Percentiles rank a stretch among this genome's conserved stretches.
Evolutionary conservation across 2,888 invertebrate species (phyloP).

Genomic region (Lordiphosa andalusiaca): DNA sequence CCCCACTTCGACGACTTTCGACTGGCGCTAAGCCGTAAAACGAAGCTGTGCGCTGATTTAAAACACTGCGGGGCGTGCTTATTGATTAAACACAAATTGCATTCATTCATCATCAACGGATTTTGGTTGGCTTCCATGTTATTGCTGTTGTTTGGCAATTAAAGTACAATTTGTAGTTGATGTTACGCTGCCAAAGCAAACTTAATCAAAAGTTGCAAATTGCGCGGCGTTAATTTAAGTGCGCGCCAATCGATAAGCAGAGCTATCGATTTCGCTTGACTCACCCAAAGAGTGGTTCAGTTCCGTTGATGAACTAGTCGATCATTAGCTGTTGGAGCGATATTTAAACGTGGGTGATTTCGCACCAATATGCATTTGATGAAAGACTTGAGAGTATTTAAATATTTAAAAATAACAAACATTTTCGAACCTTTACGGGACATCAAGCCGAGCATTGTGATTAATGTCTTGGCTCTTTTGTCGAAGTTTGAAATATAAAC

Average conservation of each 20-base stretch:
- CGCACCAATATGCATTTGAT: no score
- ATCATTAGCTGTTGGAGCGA: no score
- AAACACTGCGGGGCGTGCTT: slow-evolving; percentile 72
- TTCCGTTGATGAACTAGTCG: no score
- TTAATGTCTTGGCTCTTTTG: no score
- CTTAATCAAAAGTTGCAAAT: not conserved
- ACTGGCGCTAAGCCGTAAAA: slow-evolving; percentile 71
- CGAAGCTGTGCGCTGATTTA: slow-evolving; percentile 72
- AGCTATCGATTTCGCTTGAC: no score
- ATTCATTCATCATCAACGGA: slow-evolving; percentile 64
- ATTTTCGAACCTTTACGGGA: no score
- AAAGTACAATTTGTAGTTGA: slow-evolving; percentile 61
- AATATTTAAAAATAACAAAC: no score
- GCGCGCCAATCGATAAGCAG: not conserved
- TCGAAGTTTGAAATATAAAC: no score
- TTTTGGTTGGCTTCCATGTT: slow-evolving; percentile 22
- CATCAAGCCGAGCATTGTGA: no score
- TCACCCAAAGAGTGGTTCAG: no score
- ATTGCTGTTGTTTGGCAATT: slow-evolving; percentile 49
- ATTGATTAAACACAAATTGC: slow-evolving; percentile 75
- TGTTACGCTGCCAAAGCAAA: slow-evolving; percentile 6
- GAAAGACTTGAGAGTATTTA: no score
- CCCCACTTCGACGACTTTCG: slow-evolving; percentile 12
- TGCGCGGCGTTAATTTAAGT: slow-evolving; percentile 6
- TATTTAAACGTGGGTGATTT: no score